phyloP scores from a whole-genome alignment of 1,140 invertebrate species.

The Drosophila ercepeae region DNA sequence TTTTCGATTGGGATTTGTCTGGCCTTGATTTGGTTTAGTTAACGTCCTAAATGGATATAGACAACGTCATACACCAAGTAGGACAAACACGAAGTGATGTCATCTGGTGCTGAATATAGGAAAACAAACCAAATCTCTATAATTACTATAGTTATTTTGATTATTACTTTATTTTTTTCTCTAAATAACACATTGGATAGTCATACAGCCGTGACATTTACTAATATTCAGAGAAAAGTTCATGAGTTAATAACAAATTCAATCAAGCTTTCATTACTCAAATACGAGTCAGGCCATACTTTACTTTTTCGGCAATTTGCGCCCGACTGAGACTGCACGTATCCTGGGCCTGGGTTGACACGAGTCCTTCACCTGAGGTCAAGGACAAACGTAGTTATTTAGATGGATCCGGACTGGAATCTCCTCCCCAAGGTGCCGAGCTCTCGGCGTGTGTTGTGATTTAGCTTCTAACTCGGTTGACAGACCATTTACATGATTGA shows the following conservation, averaged over 20 bases:
- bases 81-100: neutral
- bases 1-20: conserved; percentile 45
- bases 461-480: conserved; percentile 23
- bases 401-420: conserved; percentile 5
- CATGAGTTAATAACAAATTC: conserved; percentile 17
- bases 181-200: neutral
- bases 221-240: conserved; percentile 23
- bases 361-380: conserved; percentile 33
- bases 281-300: neutral
- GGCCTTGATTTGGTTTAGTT: conserved; percentile 45
- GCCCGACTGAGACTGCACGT: conserved; percentile 10
- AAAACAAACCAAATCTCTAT: too few relatives aligned
- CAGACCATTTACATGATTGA: conserved; percentile 50
- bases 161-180: too few relatives aligned
- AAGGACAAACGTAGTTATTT: conserved; percentile 28
- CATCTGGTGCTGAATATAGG: neutral
- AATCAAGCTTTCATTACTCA: neutral
- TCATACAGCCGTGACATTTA: neutral
- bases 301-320: neutral
- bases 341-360: conserved; percentile 18
- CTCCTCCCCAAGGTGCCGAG: neutral
- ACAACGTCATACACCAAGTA: neutral
- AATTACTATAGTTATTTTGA: neutral
- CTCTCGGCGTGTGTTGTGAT: conserved; percentile 25
- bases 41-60: conserved; percentile 8